Conservation (phyloP, 2,113 vertebrate species). For the Scatophagus argus region DNA sequence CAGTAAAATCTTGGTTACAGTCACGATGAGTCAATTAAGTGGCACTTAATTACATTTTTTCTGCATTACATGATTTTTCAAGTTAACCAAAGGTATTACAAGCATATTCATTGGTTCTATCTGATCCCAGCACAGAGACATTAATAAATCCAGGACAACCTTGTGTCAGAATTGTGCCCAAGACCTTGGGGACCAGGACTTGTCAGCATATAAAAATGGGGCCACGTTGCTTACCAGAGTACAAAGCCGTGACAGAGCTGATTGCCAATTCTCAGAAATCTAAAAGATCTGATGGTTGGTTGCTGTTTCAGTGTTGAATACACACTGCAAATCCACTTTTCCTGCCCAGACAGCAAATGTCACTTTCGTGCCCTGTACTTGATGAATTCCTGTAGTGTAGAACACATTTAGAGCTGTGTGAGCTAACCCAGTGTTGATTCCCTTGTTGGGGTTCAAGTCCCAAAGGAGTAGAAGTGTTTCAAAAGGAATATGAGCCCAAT, state of each 20-base stretch:
- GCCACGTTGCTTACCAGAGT: constrained; percentile 10
- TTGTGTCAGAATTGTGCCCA: constrained; percentile 22
- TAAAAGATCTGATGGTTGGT: not conserved
- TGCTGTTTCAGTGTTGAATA: not conserved
- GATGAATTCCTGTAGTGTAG: not conserved
- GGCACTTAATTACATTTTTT: too few relatives aligned
- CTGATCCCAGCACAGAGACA: not conserved
- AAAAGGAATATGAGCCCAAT: too few relatives aligned
- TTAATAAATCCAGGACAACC: not conserved
- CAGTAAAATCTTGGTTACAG: too few relatives aligned
- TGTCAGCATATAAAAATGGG: constrained; percentile 24
- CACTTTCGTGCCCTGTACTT: not conserved
- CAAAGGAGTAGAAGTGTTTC: too few relatives aligned
- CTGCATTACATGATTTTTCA: not conserved
- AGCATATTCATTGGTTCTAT: not conserved
- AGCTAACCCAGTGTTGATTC: not conserved
- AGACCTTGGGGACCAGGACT: constrained; percentile 33
- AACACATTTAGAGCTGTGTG: not conserved
- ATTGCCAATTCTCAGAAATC: not conserved
- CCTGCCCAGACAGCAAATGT: constrained; percentile 11
- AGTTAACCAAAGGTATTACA: not conserved
- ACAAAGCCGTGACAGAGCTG: not conserved
- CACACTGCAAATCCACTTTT: not conserved
- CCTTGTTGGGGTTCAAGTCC: too few relatives aligned
- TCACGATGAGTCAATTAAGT: too few relatives aligned